Conservation (phyloP, 2,797 vertebrate species). For the Glossophaga mutica region DNA sequence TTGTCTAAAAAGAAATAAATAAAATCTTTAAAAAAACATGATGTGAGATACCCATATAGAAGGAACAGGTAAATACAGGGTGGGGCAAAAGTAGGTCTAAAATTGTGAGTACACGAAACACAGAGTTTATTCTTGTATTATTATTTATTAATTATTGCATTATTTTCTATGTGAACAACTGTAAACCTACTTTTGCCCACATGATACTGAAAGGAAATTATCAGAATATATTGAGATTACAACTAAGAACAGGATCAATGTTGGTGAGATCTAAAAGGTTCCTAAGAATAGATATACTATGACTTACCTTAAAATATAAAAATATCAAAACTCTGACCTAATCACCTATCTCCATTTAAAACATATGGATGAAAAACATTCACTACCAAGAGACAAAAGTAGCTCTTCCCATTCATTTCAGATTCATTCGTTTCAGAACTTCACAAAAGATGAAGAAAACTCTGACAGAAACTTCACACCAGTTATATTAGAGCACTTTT, state of each 20-base stretch:
- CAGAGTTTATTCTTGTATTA: not conserved
- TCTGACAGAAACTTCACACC: not conserved
- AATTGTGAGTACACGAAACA: not conserved
- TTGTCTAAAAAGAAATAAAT: too few species aligned
- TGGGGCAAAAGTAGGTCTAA: not conserved
- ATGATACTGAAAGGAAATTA: not conserved
- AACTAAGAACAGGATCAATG: not conserved
- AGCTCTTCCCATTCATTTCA: not conserved
- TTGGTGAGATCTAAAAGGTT: not conserved
- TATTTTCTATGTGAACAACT: not conserved
- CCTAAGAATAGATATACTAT: not conserved
- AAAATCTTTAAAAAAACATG: too few species aligned
- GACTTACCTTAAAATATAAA: conserved; percentile 34
- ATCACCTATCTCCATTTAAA: not conserved
- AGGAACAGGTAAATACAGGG: not conserved
- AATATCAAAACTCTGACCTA: not conserved
- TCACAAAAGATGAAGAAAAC: not conserved
- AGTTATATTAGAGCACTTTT: not conserved
- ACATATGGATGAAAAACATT: not conserved
- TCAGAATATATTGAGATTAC: not conserved
- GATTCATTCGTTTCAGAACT: conserved; percentile 10
- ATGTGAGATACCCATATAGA: not conserved
- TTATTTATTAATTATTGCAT: not conserved
- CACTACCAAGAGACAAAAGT: not conserved
- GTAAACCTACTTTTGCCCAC: not conserved